Evolutionary conservation across 2,888 invertebrate genomes (phyloP), one percentile per base, ranked within the genome.

Genomic region (Crepidodera aurea): DNA sequence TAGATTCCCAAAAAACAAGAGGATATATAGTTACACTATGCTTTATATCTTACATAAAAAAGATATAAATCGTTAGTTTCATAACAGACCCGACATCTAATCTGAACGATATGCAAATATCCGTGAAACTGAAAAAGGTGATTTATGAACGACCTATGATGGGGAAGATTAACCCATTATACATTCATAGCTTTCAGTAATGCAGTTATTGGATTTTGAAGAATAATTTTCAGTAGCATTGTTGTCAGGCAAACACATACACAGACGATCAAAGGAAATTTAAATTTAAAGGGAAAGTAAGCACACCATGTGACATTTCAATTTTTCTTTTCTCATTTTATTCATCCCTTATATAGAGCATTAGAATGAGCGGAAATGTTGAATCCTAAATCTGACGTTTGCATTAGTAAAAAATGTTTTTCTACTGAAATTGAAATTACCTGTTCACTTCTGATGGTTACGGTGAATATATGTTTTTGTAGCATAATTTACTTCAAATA

Each of bases 81-180:
- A 6, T 25, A 3, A 25, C 25, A 25, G 6, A 25, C 3, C 3
- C 6, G 25, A 6, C 25, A 25, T 6, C 4, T 32, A 40, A 16
- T 40, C 16, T 40, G 10, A 40, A 8, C 18, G 40, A 40, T 40
- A 40, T 40, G 40, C 48, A 48, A 48, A 27, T 48, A 48, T 3
- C 48, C 44, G 44, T 48, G 48, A 48, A 48, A 48, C 48, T 48
- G 48, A 44, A 64, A 68, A 64, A 60, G 59, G 73, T 74, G 74
- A 75, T 75, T 75, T 73, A 75, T 75, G 72, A 48, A 32, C 48
- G 69, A 61, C 64, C 62, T 64, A 37, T 72, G 74, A 73, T 71
- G 73, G 73, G 69, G 68, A 68, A 73, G 73, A 75, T 75, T 75
- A 73, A 68, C 67, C 67, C 70, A 74, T 76, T 77, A 74, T 69